These are phyloP conservation scores for Mesembrinibis cayennensis DNA, from an alignment of 2,113 vertebrate species.

Conservation along the genomic window DNA sequence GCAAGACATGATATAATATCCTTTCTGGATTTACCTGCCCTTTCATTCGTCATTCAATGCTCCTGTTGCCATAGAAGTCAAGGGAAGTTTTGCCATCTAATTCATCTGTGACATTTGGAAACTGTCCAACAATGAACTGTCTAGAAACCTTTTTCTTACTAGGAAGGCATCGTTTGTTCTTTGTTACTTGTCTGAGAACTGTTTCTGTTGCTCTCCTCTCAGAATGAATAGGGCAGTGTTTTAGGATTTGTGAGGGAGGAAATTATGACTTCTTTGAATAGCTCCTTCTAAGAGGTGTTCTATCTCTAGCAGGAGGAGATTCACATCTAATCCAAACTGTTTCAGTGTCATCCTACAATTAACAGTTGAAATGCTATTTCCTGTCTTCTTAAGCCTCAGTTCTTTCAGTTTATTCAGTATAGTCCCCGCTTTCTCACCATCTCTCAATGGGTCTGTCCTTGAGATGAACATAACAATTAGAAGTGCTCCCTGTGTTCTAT, in stretches of 20 bases:
- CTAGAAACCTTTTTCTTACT: neutral
- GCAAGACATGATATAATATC: neutral
- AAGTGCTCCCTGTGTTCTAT: neutral
- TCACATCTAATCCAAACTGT: neutral
- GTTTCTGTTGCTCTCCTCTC: neutral
- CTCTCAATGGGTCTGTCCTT: neutral
- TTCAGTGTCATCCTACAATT: neutral
- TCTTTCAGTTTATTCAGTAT: neutral
- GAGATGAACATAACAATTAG: neutral
- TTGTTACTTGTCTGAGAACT: neutral
- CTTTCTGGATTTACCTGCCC: neutral
- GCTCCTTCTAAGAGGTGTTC: neutral
- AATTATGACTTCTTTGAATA: conserved; percentile 1
- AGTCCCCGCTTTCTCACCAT: neutral
- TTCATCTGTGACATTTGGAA: neutral
- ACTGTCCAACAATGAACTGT: neutral
- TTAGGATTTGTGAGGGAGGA: neutral
- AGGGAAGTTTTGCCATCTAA: neutral
- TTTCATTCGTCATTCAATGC: neutral
- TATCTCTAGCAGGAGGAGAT: neutral
- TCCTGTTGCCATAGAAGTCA: neutral
- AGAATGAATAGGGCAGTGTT: neutral
- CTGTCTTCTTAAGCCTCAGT: neutral
- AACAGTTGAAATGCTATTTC: neutral
- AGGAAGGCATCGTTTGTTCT: neutral